These are phyloP conservation scores for Nymphalis urticae DNA, from an alignment of 2,888 invertebrate species.

Conservation along the genomic window DNA sequence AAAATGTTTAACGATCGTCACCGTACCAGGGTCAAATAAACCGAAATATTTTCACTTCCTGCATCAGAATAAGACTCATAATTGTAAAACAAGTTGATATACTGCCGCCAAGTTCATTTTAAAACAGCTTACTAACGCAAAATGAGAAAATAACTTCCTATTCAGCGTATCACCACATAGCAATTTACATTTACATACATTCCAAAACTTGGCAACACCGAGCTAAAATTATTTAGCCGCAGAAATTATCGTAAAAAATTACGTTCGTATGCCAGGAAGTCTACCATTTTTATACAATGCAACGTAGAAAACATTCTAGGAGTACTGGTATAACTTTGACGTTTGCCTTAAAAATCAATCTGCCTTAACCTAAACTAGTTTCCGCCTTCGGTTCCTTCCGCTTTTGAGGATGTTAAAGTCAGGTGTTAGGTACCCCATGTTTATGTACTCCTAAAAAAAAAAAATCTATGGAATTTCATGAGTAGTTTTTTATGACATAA, in stretches of 20 bases:
- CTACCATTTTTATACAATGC: conserved; percentile 2
- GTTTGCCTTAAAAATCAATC: neutral
- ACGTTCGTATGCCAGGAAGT: conserved; percentile 5
- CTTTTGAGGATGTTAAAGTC: no score
- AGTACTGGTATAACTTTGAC: neutral
- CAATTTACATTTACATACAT: conserved; percentile 27
- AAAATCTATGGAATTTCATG: no score
- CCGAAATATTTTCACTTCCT: neutral
- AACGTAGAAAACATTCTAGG: neutral
- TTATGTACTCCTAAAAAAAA: no score
- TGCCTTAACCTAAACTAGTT: no score
- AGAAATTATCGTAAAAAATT: conserved; percentile 21
- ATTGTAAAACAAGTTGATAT: conserved; percentile 10
- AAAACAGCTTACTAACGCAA: conserved; percentile 16
- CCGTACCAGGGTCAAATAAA: no score
- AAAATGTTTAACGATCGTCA: no score
- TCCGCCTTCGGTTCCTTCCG: no score
- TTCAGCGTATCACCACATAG: conserved; percentile 19
- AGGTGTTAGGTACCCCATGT: no score
- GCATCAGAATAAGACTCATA: neutral
- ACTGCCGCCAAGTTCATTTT: conserved; percentile 17
- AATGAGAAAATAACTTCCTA: conserved; percentile 23
- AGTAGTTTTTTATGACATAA: no score
- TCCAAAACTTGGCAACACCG: conserved; percentile 27
- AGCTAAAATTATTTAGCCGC: conserved; percentile 23